A percentile compares a stretch with the other conserved stretches of the same genome.
phyloP scores from a whole-genome alignment of 2,797 vertebrate species.

The Calcarius lapponicus region DNA sequence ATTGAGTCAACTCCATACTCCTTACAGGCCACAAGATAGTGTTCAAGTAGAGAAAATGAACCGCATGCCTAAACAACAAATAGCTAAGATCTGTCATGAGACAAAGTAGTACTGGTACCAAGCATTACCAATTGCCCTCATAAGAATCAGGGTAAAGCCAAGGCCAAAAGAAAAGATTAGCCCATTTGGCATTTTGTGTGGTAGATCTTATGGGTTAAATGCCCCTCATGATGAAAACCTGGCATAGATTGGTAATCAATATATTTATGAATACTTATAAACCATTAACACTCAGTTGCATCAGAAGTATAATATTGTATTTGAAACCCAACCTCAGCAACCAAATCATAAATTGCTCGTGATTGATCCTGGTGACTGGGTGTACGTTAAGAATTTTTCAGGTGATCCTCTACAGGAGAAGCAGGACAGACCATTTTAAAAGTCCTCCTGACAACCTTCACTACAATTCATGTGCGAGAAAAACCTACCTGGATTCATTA shows the following conservation, averaged over 20 bases:
- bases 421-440: background rate
- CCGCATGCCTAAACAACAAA: background rate
- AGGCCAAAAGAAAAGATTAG: background rate
- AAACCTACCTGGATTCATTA: background rate
- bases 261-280: background rate
- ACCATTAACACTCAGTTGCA: background rate
- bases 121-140: background rate
- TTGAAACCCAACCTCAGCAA: background rate
- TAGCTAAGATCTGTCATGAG: background rate
- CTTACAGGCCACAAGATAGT: background rate
- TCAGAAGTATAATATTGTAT: background rate
- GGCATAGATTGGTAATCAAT: background rate
- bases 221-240: background rate
- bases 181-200: background rate
- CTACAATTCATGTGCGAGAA: background rate
- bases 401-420: background rate
- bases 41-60: background rate
- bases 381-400: background rate
- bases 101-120: background rate
- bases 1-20: background rate
- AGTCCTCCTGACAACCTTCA: background rate
- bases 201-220: background rate
- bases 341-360: background rate
- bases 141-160: background rate
- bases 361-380: background rate